phyloP scores from a whole-genome alignment of 1,140 invertebrate species.

The honey bee (Apis mellifera) region Amel_HAv3.1 CM009938.2:12447501-12448000 shows the following conservation, averaged over 20 bases:
- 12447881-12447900: too few species aligned
- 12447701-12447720: conserved; percentile 49
- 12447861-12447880: too few species aligned
- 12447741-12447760: conserved; percentile 52
- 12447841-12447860: too few species aligned
- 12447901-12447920: too few species aligned
- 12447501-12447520: too few species aligned
- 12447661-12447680: conserved; percentile 16
- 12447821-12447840: too few species aligned
- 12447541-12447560: conserved; percentile 6
- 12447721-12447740: conserved; percentile 58
- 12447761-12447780: conserved; percentile 34
- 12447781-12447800: conserved; percentile 21
- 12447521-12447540: too few species aligned
- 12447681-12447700: conserved; percentile 70
- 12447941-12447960: too few species aligned
- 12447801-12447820: neutral
- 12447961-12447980: too few species aligned
- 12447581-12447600: neutral
- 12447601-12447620: conserved; percentile 8
- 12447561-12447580: conserved; percentile 50
- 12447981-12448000: too few species aligned
- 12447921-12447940: too few species aligned
- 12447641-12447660: neutral
- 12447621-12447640: neutral